A percentile compares a stretch with the other conserved stretches of the same genome.
Conservation (phyloP, 2,113 vertebrate genomes). For the Lipophrys pholis region DNA sequence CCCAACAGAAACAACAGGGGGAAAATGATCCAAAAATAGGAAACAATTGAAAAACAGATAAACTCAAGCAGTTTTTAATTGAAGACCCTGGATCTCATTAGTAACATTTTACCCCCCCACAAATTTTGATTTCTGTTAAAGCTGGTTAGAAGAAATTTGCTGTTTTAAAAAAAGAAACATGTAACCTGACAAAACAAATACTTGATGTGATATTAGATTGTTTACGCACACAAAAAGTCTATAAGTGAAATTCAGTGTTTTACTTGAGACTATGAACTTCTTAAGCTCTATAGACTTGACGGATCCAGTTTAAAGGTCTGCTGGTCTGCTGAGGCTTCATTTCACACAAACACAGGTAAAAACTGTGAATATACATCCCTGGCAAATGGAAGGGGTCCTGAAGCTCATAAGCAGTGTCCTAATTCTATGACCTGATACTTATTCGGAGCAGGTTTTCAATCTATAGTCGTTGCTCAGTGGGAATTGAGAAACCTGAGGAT, state of each 20-base stretch:
- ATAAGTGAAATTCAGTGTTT: background rate
- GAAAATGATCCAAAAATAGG: no score
- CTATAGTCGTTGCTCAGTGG: background rate
- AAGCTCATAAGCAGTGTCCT: background rate
- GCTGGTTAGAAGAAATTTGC: background rate
- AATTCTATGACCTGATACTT: background rate
- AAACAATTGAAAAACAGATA: slow-evolving; percentile 2
- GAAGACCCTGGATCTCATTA: background rate
- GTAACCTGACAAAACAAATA: background rate
- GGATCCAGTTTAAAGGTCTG: slow-evolving; percentile 1
- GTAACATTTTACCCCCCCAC: slow-evolving; percentile 8
- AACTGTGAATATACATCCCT: background rate
- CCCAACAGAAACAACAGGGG: no score
- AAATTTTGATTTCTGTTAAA: background rate
- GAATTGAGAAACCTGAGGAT: background rate
- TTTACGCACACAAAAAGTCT: background rate
- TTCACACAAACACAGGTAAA: background rate
- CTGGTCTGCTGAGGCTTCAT: background rate
- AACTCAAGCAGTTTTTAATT: slow-evolving; percentile 2
- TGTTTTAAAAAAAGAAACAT: background rate
- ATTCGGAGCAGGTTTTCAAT: slow-evolving; percentile 1
- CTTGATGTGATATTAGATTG: background rate
- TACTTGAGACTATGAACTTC: background rate
- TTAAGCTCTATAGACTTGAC: background rate
- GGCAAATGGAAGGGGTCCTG: background rate